These are phyloP conservation scores for Psylliodes chrysocephalus DNA, from an alignment of 2,888 invertebrate genomes.

Conservation along the genomic window DNA sequence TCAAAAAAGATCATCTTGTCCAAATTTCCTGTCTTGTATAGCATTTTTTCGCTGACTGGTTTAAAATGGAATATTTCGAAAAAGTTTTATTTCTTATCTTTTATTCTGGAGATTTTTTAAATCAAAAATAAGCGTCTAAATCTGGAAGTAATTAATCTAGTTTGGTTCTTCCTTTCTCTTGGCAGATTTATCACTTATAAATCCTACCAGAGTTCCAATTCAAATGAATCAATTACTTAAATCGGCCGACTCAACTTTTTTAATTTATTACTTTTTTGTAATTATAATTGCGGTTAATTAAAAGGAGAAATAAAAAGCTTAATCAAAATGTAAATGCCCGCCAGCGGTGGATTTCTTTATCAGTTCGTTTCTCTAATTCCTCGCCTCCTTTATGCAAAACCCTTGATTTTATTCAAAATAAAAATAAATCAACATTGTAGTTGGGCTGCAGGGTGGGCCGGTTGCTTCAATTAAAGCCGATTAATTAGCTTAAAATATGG, in stretches of 20 bases:
- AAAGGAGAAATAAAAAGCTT: constrained; percentile 57
- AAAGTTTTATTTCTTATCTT: no score
- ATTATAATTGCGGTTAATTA: constrained; percentile 59
- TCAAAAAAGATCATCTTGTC: no score
- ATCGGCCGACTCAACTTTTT: constrained; percentile 24
- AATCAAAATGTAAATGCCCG: constrained; percentile 58
- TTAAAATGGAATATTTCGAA: no score
- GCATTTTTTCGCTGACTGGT: no score
- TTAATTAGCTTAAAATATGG: constrained; percentile 1
- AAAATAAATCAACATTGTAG: constrained; percentile 48
- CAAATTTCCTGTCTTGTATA: no score
- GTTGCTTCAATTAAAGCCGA: neutral
- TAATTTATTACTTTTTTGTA: constrained; percentile 40
- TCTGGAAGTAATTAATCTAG: constrained; percentile 18
- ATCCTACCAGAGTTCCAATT: constrained; percentile 10
- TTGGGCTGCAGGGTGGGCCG: constrained; percentile 14
- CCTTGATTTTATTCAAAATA: constrained; percentile 43
- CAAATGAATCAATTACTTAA: constrained; percentile 27
- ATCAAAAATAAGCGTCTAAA: neutral
- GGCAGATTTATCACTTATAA: constrained; percentile 11
- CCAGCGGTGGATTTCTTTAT: constrained; percentile 43
- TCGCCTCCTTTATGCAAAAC: constrained; percentile 49
- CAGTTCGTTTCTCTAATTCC: constrained; percentile 47
- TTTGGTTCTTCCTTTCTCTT: constrained; percentile 3
- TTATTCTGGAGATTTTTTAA: no score